phyloP scores from a whole-genome alignment of 2,888 invertebrate species.

The Neoaliturus tenellus region DNA sequence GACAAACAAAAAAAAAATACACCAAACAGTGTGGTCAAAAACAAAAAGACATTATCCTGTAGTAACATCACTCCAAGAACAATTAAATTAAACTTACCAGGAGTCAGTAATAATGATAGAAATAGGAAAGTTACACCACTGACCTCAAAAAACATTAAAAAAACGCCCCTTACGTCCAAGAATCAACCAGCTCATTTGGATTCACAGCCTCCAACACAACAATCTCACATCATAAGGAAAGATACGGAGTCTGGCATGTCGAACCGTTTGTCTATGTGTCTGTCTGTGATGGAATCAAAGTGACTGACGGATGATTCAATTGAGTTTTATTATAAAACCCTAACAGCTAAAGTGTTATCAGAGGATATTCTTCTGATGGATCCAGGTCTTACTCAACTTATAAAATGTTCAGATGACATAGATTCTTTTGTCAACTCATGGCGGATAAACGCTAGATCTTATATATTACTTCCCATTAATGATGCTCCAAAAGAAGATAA shows the following conservation, averaged over 20 bases:
- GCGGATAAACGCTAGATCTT: too few relatives aligned
- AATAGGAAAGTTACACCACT: too few relatives aligned
- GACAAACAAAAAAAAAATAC: neutral
- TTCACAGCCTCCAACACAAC: neutral
- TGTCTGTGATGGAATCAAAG: neutral
- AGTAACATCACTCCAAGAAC: too few relatives aligned
- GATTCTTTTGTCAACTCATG: too few relatives aligned
- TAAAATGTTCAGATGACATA: neutral
- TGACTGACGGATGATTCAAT: neutral
- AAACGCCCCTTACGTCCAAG: neutral
- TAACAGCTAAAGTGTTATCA: neutral
- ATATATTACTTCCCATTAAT: too few relatives aligned
- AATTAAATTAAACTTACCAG: too few relatives aligned
- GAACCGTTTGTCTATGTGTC: neutral
- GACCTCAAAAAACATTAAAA: too few relatives aligned
- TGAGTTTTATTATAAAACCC: neutral
- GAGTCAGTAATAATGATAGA: too few relatives aligned
- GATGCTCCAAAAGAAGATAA: too few relatives aligned
- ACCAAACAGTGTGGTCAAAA: neutral
- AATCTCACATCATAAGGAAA: neutral
- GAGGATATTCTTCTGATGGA: neutral
- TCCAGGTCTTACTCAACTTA: neutral
- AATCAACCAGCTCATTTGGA: neutral
- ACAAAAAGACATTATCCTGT: too few relatives aligned
- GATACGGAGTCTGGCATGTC: neutral